These are phyloP conservation scores for Holacanthella duospinosa DNA, from an alignment of 2,888 invertebrate species.

Conservation along the genomic window DNA sequence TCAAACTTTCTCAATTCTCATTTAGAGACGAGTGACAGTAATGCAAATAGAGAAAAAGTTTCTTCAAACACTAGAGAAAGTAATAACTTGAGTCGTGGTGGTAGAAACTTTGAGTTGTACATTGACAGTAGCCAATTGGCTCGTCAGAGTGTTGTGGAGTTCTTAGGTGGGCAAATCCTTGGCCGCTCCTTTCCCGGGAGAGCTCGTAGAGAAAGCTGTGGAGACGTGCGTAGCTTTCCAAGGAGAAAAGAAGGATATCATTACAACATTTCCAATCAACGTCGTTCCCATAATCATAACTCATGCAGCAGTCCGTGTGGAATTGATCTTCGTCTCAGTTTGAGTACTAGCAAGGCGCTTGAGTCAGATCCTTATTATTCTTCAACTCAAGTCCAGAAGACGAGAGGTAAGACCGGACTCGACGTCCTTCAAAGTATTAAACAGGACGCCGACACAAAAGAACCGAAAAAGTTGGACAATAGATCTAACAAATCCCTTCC, in stretches of 20 bases:
- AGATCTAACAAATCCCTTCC: not conserved
- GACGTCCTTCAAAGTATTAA: not conserved
- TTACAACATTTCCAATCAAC: constrained; percentile 7
- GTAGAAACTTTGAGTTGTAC: not conserved
- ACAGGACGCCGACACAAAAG: no score
- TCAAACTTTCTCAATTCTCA: constrained; percentile 11
- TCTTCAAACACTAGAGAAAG: constrained; percentile 13
- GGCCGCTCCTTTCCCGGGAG: not conserved
- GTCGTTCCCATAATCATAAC: constrained; percentile 2
- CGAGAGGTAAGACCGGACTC: constrained; percentile 10
- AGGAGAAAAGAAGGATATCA: not conserved
- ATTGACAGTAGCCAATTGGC: not conserved
- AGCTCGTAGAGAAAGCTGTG: not conserved
- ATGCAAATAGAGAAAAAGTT: constrained; percentile 5
- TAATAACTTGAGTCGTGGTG: constrained; percentile 8
- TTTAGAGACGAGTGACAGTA: constrained; percentile 2
- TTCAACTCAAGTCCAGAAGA: not conserved
- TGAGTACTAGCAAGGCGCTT: not conserved
- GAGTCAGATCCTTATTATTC: not conserved
- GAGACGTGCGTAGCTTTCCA: not conserved
- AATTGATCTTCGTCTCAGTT: not conserved
- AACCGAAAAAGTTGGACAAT: not conserved
- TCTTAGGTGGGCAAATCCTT: constrained; percentile 1
- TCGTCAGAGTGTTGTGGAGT: not conserved
- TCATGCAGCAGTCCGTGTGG: constrained; percentile 5